Evolutionary conservation across 1,140 invertebrate species (phyloP), one percentile per base, ranked within the genome.

Genomic region (Temnothorax longispinosus): DNA sequence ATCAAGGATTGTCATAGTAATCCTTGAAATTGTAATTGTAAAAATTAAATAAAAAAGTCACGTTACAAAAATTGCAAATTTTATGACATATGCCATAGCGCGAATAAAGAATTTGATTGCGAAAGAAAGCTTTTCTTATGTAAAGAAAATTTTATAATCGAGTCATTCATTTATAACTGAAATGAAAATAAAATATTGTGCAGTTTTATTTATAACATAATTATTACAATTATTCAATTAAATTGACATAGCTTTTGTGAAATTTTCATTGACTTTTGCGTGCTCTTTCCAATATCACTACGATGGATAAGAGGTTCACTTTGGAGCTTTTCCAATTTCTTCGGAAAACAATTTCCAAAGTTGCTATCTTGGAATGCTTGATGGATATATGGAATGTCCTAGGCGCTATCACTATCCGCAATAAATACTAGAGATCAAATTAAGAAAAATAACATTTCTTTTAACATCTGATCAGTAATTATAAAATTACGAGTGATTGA

Each of bases 291-390:
- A 38, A 72, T 82, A 74, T 74, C 67, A 44, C 11, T 11, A 11
- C 27, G 21, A 35, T 60, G 27, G 52, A 3, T 44, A 15, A 27
- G 56, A 71, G 18, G 0, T 82, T 47, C 65, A 58, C 52, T 72
- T 82, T 82, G 80, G 80, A 82, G 38, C 27, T 44, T 47, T 82
- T 82, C 67, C 52, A 82, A 82, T 72, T 82, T 35, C 52, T 74
- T 74, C 13, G 80, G 74, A 82, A 82, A 82, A 82, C 67, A 74
- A 74, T 82, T 82, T 72, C 18, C 52, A 82, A 82, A 82, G 80
- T 82, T 82, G 18, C 41, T 82, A 58, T 82, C 78, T 56, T 47
- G 38, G 11, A 82, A 82, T 82, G 52, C 18, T 72, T 74, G 80
- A 72, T 82, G 8, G 78, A 82, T 82, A 60, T 58, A 82, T 47